Base-by-base conservation (phyloP, 2,888 invertebrate genomes). In the Nebria salina region DNA sequence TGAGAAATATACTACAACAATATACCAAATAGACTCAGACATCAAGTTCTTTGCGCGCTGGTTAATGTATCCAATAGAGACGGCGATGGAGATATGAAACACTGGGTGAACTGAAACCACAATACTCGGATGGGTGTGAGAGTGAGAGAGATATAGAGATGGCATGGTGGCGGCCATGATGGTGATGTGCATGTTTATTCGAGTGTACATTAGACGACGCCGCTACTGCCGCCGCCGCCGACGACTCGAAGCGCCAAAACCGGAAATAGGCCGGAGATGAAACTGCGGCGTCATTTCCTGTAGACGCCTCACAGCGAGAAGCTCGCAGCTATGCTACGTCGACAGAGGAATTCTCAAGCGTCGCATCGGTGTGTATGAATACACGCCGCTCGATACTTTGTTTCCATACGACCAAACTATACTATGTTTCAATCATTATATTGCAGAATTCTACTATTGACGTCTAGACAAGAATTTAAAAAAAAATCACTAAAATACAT, bases 191-290 rank as follows among this genome's bases (percentile, higher is more conserved):
- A 81, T 81, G 81, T 81, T 81, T 76, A 81, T 81, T 81, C 81
- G 86, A 87, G 86, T 87, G 87, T 87, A 86, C 87, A 88, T 88
- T 88, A 88, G 87, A 78, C 82, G 79, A 72, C 81, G 76, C 75
- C 75, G 43, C 80, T 9, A 9, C 43, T 54, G 54, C 54, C 54
- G 54, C 54, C 54, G 54, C 54, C 54, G 13, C 54, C 54, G 34
- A 72, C 81, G 76, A 76, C 81, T 81, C 76, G 80, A 77, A 87
- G 87, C 87, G 86, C 85, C 85, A 84, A 85, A 86, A 87, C 85
- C 88, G 89, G 89, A 89, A 89, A 89, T 89, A 87, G 88, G 88
- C 89, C 89, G 89, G 89, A 89, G 89, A 89, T 89, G 89, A 89
- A 89, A 89, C 88, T 88, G 89, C 89, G 89, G 87, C 89, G 89